Percentiles rank a stretch among this genome's conserved stretches.
phyloP scores from a whole-genome alignment of 2,113 vertebrate species.

The Orycteropus afer region DNA sequence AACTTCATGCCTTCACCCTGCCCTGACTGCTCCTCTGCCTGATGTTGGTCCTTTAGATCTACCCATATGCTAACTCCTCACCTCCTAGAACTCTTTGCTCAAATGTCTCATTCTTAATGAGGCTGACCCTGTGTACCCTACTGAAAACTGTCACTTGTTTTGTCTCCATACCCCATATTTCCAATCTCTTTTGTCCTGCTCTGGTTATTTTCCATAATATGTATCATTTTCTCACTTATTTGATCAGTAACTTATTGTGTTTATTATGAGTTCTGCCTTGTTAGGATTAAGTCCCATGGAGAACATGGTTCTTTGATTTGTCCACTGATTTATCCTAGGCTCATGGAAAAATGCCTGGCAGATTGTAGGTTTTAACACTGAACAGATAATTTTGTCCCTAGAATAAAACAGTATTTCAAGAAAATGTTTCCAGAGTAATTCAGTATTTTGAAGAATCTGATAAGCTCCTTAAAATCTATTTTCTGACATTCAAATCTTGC shows the following conservation, averaged over 20 bases:
- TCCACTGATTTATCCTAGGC: neutral
- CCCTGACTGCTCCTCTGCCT: neutral
- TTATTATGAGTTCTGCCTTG: neutral
- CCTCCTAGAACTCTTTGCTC: neutral
- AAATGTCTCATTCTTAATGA: neutral
- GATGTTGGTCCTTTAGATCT: neutral
- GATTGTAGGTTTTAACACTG: neutral
- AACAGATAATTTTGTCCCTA: neutral
- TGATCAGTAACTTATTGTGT: neutral
- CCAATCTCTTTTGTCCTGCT: neutral
- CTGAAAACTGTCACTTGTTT: neutral
- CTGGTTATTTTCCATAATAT: neutral
- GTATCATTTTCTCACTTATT: neutral
- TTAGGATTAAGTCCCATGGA: neutral
- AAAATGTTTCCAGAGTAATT: slow-evolving; percentile 22
- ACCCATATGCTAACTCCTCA: neutral
- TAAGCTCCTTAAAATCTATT: neutral
- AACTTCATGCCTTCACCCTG: neutral
- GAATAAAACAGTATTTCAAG: slow-evolving; percentile 24
- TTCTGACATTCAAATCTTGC: neutral
- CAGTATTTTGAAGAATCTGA: slow-evolving; percentile 9
- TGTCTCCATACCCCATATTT: neutral
- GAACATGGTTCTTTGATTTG: neutral
- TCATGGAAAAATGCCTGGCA: neutral
- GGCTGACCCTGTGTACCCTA: neutral